Base-by-base conservation (phyloP, 1,140 invertebrate species). In the Andricus grossulariae region DNA sequence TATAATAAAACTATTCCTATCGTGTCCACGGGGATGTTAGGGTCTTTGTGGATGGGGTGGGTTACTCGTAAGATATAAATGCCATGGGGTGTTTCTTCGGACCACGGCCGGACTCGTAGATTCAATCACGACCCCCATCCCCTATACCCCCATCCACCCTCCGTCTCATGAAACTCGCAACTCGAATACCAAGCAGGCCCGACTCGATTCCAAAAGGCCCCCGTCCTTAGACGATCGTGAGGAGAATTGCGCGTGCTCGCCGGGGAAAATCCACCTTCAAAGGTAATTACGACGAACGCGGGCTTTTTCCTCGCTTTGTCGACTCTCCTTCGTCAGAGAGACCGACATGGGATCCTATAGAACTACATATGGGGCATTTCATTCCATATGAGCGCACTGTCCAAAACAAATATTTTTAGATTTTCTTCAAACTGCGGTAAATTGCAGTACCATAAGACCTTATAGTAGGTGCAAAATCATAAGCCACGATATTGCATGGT, bases 1-100 rank as follows among this genome's bases (percentile, higher is more conserved):
- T 84, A 86, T 88, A 87, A 87, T 88, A 88, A 87, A 87, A 88
- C 86, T 88, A 86, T 87, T 87, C 80, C 79, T 83, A 85, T 85
- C 80, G 80, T 76, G 77, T 75, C 52, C 52, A 80, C 75, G 72
- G 75, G 77, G 12, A 74, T 39, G 73, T 82, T 82, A 54, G 66
- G 50, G 57, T 51, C 70, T 19, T 39, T 50, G 57, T 19, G 18
- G 21, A n/a, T 18, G 55, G 75, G 16, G 55, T 66, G 77, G 75
- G 72, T 72, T 80, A 75, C 82, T 82, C 82, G 75, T 73, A 76
- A 79, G 83, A 86, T 86, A 88, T 87, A 88, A 88, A 88, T 87
- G 86, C 84, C 72, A 76, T 74, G 76, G 76, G 82, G 80, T 86
- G 85, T 87, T 88, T 82, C 83, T 83, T 85, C 80, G 82, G 85